Conservation (phyloP, 2,888 invertebrate species). For the Agriopis aurantiaria region DNA sequence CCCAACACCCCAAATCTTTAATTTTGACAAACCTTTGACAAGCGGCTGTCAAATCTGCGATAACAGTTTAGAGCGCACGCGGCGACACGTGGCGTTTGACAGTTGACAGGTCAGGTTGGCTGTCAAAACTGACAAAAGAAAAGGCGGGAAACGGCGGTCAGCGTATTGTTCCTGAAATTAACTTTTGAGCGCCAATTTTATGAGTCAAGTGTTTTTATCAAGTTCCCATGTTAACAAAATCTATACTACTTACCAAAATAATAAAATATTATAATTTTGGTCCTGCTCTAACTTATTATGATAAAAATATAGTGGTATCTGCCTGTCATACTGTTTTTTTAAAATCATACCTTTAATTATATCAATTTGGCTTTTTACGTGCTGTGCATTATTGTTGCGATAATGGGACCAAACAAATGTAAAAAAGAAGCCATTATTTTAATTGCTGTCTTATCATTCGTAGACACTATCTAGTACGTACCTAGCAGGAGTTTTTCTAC, state of each 20-base stretch:
- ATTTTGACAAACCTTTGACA: constrained; percentile 59
- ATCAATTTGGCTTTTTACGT: too few relatives aligned
- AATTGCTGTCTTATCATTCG: too few relatives aligned
- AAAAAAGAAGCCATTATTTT: too few relatives aligned
- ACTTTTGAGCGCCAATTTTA: constrained; percentile 52
- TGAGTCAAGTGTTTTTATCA: constrained; percentile 26
- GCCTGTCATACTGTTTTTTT: too few relatives aligned
- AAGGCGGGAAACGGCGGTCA: constrained; percentile 60
- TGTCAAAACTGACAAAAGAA: constrained; percentile 68
- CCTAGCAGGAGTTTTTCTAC: too few relatives aligned
- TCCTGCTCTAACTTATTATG: neutral
- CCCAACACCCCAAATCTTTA: constrained; percentile 56
- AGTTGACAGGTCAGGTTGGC: constrained; percentile 68
- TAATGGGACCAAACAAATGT: too few relatives aligned
- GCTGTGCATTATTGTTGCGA: too few relatives aligned
- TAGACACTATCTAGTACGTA: too few relatives aligned
- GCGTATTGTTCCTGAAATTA: constrained; percentile 68
- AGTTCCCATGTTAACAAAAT: neutral
- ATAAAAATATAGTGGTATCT: too few relatives aligned
- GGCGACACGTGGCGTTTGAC: constrained; percentile 76
- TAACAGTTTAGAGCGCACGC: constrained; percentile 77
- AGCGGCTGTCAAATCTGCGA: constrained; percentile 64
- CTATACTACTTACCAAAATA: neutral
- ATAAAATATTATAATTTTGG: neutral
- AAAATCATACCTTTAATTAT: too few relatives aligned